These are phyloP conservation scores for Anthophora plumipes DNA, from an alignment of 2,888 invertebrate species.

Conservation along the genomic window DNA sequence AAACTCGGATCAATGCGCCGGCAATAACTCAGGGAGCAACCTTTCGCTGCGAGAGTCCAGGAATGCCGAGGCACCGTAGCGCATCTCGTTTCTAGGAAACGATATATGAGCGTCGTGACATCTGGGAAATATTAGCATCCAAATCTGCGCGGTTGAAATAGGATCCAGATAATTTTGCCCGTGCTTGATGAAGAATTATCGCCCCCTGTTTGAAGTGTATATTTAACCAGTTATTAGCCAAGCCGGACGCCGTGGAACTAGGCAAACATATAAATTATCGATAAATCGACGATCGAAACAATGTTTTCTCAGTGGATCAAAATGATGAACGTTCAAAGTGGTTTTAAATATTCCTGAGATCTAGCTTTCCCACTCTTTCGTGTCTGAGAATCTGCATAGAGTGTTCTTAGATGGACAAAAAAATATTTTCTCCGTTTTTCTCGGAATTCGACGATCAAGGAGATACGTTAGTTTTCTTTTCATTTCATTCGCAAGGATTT, in stretches of 20 bases:
- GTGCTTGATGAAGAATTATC: slow-evolving; percentile 49
- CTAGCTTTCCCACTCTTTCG: no score
- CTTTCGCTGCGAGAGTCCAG: slow-evolving; percentile 48
- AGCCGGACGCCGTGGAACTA: no score
- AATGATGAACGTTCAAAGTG: no score
- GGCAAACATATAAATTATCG: slow-evolving; percentile 13
- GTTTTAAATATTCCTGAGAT: background rate
- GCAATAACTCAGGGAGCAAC: slow-evolving; percentile 62
- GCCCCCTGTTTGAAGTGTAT: slow-evolving; percentile 32
- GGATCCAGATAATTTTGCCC: slow-evolving; percentile 44
- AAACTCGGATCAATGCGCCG: slow-evolving; percentile 62
- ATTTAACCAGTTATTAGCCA: slow-evolving; percentile 34
- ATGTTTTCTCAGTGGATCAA: background rate
- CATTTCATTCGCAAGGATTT: no score
- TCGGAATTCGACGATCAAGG: no score
- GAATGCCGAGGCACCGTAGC: slow-evolving; percentile 33
- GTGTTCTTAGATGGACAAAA: no score
- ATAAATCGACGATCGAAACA: background rate
- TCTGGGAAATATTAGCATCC: slow-evolving; percentile 58
- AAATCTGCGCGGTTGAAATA: slow-evolving; percentile 45
- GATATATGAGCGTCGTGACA: slow-evolving; percentile 46
- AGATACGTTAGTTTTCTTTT: no score
- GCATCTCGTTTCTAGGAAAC: slow-evolving; percentile 51
- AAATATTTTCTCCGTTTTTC: no score
- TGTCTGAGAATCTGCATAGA: no score